Conservation (phyloP, 2,113 vertebrate genomes). For the Phaethornis superciliosus region DNA sequence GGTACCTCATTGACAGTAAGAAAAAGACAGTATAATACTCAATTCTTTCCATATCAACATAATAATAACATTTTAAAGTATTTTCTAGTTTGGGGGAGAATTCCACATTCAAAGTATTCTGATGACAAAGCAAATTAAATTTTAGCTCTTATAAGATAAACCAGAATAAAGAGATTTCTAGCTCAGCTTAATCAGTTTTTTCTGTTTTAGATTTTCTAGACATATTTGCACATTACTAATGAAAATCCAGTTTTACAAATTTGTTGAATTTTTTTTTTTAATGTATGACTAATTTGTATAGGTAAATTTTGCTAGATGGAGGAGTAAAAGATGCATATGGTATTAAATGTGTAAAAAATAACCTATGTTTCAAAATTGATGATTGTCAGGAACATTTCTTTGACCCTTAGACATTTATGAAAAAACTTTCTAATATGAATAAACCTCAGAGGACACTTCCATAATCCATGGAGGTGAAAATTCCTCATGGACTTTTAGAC, state of each 20-base stretch:
- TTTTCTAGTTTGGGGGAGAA: not conserved
- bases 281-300: not conserved
- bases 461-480: not conserved
- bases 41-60: not conserved
- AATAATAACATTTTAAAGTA: not conserved
- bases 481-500: not conserved
- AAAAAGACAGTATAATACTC: not conserved
- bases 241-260: not conserved
- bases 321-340: not conserved
- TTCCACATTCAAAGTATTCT: not conserved
- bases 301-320: not conserved
- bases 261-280: not conserved
- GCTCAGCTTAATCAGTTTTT: not conserved
- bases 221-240: not conserved
- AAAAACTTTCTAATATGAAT: not conserved
- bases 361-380: not conserved
- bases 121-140: not conserved
- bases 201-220: not conserved
- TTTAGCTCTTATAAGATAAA: not conserved
- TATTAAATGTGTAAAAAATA: not conserved
- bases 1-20: not conserved
- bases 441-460: not conserved
- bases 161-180: not conserved
- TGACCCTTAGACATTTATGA: not conserved
- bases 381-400: not conserved